These are phyloP conservation scores for Lasioglossum leucozonium DNA, from an alignment of 2,888 invertebrate genomes.

Conservation along the genomic window DNA sequence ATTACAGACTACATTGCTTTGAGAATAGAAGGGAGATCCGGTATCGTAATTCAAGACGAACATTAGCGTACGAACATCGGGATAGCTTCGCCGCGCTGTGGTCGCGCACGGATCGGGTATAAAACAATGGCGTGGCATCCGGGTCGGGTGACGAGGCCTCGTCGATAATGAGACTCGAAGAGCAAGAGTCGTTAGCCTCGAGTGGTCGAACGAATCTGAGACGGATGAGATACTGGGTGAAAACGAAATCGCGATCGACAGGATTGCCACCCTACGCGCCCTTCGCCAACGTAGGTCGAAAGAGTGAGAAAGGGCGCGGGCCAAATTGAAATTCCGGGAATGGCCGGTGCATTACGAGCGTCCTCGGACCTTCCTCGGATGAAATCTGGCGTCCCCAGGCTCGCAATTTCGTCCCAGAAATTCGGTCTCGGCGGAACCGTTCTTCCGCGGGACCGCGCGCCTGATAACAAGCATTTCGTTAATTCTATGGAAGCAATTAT, in stretches of 20 bases:
- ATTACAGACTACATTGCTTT: no score
- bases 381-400: neutral
- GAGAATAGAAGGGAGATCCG: neutral
- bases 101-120: constrained; percentile 20
- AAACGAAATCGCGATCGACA: constrained; percentile 12
- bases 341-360: constrained; percentile 20
- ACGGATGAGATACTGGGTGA: constrained; percentile 22
- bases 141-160: constrained; percentile 35
- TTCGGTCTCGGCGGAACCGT: neutral
- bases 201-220: constrained; percentile 29
- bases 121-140: constrained; percentile 48
- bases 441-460: neutral
- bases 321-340: constrained; percentile 49
- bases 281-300: neutral
- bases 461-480: neutral
- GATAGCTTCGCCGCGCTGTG: neutral
- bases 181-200: constrained; percentile 38
- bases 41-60: constrained; percentile 13
- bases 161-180: constrained; percentile 31
- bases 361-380: constrained; percentile 16
- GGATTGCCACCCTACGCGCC: neutral
- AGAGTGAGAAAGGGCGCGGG: neutral
- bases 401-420: constrained; percentile 27
- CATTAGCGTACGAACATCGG: constrained; percentile 15
- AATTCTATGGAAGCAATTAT: neutral